Base-by-base conservation (phyloP, 2,888 invertebrate genomes). In the Volucella inanis region DNA sequence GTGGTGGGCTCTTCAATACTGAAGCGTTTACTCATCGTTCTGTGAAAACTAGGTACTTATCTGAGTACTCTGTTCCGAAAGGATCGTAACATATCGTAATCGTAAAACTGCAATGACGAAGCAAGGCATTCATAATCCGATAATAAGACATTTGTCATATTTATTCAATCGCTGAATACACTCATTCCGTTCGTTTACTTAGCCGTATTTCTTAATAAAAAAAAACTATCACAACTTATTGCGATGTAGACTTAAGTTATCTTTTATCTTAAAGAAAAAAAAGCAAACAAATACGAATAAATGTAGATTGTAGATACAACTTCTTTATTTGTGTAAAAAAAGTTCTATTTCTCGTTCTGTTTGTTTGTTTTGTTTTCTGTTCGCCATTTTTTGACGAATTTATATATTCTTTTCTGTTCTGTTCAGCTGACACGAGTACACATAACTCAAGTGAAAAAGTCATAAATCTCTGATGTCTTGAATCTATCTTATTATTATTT, bases 401-500 rank as follows among this genome's bases (percentile, higher is more conserved):
- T 38, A 39, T 31, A 31, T 72, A 43, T 61, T 45, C 9, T 18
- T 61, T 12, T 41, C 18, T 22, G 15, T 10, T 59, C n/a, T n/a
- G n/a, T n/a, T 14, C 10, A 38, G 43, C 50, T 61, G 50, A 61
- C 52, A 50, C n/a, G 2, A 22, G 18, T 22, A 50, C 18, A 43
- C 9, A 45, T n/a, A 71, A 50, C 43, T 31, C 1, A 31, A 31
- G 31, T 31, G 71, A 59, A 14, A 61, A 62, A 54, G 43, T 31
- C 41, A 71, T 61, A 43, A 49, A 57, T 70, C 59, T 14, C 59
- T 72, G 72, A 72, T 72, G 62, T 72, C 62, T 62, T 62, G 6
- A 31, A 31, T 6, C 6, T 31, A 0, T 6, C 4, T 31, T 6
- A 31, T 31, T 31, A 6, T 31, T 31, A 31, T 43, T 61, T 72